phyloP scores from a whole-genome alignment of 2,797 vertebrate species.

The Sebastes iracundus region DNA sequence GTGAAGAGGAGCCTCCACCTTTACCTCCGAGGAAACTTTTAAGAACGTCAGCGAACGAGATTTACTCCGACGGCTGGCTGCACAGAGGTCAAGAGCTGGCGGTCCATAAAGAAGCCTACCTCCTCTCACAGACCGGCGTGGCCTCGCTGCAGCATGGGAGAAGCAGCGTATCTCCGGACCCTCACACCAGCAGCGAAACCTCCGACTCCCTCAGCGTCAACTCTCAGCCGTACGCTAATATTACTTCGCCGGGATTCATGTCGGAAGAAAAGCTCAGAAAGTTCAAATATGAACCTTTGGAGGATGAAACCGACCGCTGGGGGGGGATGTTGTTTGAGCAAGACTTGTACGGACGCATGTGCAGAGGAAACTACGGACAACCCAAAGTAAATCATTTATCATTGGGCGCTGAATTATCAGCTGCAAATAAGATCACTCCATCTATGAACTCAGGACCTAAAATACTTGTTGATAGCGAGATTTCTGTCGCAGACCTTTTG shows the following conservation, averaged over 20 bases:
- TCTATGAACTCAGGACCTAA: constrained; percentile 25
- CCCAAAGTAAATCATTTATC: constrained; percentile 47
- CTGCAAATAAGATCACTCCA: constrained; percentile 1
- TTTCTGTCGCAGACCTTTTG: constrained; percentile 48
- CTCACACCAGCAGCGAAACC: constrained; percentile 45
- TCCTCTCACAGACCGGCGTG: constrained; percentile 82
- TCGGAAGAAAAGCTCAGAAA: constrained; percentile 63
- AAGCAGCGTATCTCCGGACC: constrained; percentile 63
- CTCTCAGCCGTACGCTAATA: constrained; percentile 33
- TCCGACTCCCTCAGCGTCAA: constrained; percentile 38
- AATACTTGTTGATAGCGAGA: constrained; percentile 48
- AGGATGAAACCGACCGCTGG: constrained; percentile 63
- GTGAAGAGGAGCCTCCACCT: constrained; percentile 71
- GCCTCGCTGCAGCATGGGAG: constrained; percentile 75
- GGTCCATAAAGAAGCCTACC: constrained; percentile 83
- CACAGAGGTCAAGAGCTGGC: constrained; percentile 83
- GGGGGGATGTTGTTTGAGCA: constrained; percentile 74
- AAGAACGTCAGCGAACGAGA: constrained; percentile 68
- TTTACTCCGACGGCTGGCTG: constrained; percentile 80
- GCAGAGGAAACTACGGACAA: constrained; percentile 57
- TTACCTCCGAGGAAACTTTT: constrained; percentile 75
- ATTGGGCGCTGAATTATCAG: constrained; percentile 22
- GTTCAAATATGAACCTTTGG: constrained; percentile 76
- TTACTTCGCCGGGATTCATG: constrained; percentile 20
- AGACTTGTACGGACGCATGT: constrained; percentile 67